Conservation (phyloP, 1,140 invertebrate species). For the Branchinecta lynchi region DNA sequence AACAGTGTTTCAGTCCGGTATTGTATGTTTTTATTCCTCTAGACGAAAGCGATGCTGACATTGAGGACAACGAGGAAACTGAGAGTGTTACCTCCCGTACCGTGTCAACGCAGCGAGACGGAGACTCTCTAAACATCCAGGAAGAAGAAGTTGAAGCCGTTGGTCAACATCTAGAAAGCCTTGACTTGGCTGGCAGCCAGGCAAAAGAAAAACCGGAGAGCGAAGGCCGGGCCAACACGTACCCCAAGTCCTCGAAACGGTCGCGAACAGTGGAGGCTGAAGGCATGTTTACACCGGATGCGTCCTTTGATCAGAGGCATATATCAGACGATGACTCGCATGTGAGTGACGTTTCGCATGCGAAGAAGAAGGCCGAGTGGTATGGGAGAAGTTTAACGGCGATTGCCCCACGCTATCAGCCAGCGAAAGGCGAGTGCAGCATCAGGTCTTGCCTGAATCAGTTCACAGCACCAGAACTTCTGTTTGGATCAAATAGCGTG, state of each 20-base stretch:
- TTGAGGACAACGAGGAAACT: constrained; percentile 59
- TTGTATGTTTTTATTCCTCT: background rate
- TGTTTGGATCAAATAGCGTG: constrained; percentile 82
- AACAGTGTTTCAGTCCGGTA: too few species aligned
- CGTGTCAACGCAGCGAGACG: background rate
- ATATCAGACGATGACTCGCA: constrained; percentile 18
- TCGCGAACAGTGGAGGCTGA: constrained; percentile 15
- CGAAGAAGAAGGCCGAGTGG: constrained; percentile 26
- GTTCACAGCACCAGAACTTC: constrained; percentile 72
- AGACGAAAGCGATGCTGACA: constrained; percentile 51
- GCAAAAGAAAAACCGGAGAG: background rate
- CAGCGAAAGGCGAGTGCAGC: constrained; percentile 60
- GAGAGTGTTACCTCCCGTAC: constrained; percentile 25
- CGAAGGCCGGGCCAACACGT: background rate
- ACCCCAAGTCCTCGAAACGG: background rate
- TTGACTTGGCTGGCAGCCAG: background rate
- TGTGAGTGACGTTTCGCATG: constrained; percentile 17
- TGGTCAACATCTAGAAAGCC: constrained; percentile 4
- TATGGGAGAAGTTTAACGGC: constrained; percentile 24
- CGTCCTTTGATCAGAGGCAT: constrained; percentile 17
- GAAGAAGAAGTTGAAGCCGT: constrained; percentile 11
- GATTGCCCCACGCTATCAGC: constrained; percentile 42
- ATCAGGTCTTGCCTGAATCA: constrained; percentile 67
- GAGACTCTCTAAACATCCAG: background rate
- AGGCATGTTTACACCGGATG: constrained; percentile 20